A percentile compares a stretch with the other conserved stretches of the same genome.
Evolutionary conservation across 1,140 invertebrate genomes (phyloP).

Genomic region (Apocrypta bakeri): DNA sequence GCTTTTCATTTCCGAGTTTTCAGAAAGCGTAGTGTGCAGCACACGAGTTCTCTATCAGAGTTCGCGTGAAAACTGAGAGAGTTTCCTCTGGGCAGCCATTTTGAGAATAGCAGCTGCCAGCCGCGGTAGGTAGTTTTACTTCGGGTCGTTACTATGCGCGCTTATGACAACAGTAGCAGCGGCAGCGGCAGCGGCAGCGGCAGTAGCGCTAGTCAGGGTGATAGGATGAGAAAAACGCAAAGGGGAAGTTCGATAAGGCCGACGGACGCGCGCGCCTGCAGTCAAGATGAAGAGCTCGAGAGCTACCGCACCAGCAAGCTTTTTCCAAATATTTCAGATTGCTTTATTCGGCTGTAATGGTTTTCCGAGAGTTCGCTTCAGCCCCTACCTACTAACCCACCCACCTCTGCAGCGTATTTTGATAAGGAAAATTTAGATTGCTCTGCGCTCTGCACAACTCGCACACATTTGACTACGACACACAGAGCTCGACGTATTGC

Average conservation of each 20-base stretch:
- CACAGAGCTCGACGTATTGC: not conserved
- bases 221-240: not conserved
- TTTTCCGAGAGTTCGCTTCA: not conserved
- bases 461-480: not conserved
- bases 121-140: not conserved
- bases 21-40: not conserved
- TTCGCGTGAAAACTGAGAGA: constrained; percentile 5
- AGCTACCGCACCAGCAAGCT: not conserved
- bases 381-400: no score
- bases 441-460: no score
- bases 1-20: constrained; percentile 37
- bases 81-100: constrained; percentile 15
- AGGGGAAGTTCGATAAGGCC: not conserved
- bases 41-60: not conserved
- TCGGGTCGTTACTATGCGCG: not conserved
- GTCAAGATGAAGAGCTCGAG: not conserved
- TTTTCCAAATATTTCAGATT: constrained; percentile 9
- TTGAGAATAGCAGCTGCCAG: not conserved
- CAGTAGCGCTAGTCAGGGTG: not conserved
- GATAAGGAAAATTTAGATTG: constrained; percentile 1
- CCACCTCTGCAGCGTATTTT: not conserved
- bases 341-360: not conserved
- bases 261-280: not conserved
- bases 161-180: not conserved
- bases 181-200: no score